Base-by-base conservation (phyloP, 2,113 vertebrate species). In the Microtus montanus region DNA sequence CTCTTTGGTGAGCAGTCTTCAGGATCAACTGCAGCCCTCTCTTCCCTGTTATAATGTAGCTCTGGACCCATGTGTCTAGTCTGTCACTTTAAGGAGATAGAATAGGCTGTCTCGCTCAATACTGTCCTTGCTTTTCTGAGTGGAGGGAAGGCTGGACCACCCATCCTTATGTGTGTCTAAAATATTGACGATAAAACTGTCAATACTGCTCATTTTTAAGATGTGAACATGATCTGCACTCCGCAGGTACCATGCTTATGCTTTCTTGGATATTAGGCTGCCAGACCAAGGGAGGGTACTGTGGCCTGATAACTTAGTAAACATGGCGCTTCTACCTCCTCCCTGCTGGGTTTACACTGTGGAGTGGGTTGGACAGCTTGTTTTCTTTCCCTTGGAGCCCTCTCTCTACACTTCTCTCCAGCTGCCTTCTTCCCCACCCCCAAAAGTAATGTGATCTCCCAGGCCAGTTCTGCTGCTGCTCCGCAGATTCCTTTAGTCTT, bases 361-460 rank as follows among this genome's bases (percentile, higher is more conserved):
- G 58, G 98, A 93, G 85, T 44, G 95, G 61, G 80, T 98, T 96
- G 95, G 96, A 95, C 94, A 90, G 49, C 97, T 98, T 98, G 97
- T 98, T 98, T 98, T 97, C 97, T 97, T 98, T 96, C 97, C 91
- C 80, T 92, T 47, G 38, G 19, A 63, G 84, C 89, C 97, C 87
- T 95, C 78, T 93, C 63, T 86, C 78, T 47, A 12, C 96, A 87
- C 96, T 97, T 95, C 85, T 80, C 97, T 96, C 92, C 96, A 92
- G 95, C 97, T 95, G 96, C 97, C 96, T 97, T 33, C 87, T 84
- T 74, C 93, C 95, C 98, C 97, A 97, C 98, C 98, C 98, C 97
- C 97, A 96, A 77, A 92, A 96, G 98, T 98, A 99, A 99, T 33
- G 95, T 97, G 98, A 99, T 97, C 98, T 96, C 84, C 47, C 41